phyloP scores from a whole-genome alignment of 2,888 invertebrate species.

The Xestobium rufovillosum region DNA sequence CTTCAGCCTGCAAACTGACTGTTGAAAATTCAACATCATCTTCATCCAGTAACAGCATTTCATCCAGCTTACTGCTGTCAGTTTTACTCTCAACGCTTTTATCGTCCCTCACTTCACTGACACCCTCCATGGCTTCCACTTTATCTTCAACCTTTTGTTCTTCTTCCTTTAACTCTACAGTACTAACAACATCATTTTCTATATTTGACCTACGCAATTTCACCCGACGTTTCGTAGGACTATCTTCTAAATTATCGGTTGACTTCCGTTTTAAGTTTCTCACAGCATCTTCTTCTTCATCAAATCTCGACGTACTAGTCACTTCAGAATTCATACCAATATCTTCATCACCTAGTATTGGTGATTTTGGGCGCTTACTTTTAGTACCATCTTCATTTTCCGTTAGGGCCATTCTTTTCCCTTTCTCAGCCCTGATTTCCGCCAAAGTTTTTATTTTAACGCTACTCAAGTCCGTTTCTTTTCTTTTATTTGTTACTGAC shows the following conservation, averaged over 20 bases:
- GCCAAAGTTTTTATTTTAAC: conserved; percentile 42
- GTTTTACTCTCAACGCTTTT: conserved; percentile 4
- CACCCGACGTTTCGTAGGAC: conserved; percentile 4
- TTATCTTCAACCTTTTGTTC: conserved; percentile 12
- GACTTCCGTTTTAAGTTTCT: conserved; percentile 10
- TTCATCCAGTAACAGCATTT: conserved; percentile 34
- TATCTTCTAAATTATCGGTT: conserved; percentile 7
- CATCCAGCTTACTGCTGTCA: conserved; percentile 30
- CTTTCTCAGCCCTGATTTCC: conserved; percentile 39
- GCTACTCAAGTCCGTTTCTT: conserved; percentile 22
- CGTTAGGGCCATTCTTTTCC: conserved; percentile 13
- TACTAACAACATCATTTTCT: conserved; percentile 11
- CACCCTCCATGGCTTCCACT: conserved; percentile 11
- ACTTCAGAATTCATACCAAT: conserved; percentile 19
- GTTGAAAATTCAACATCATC: conserved; percentile 34
- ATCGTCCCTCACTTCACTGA: conserved; percentile 13
- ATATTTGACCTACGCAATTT: conserved; percentile 10
- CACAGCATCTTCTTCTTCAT: conserved; percentile 7
- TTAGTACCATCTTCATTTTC: conserved; percentile 9
- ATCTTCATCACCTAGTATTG: conserved; percentile 12
- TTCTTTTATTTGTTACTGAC: conserved; percentile 8
- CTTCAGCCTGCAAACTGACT: conserved; percentile 35
- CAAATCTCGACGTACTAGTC: conserved; percentile 7
- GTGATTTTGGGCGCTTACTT: conserved; percentile 14
- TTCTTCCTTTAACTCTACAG: conserved; percentile 17